Conservation (phyloP, 2,888 invertebrate genomes). For the Mechanitis mazaeus region DNA sequence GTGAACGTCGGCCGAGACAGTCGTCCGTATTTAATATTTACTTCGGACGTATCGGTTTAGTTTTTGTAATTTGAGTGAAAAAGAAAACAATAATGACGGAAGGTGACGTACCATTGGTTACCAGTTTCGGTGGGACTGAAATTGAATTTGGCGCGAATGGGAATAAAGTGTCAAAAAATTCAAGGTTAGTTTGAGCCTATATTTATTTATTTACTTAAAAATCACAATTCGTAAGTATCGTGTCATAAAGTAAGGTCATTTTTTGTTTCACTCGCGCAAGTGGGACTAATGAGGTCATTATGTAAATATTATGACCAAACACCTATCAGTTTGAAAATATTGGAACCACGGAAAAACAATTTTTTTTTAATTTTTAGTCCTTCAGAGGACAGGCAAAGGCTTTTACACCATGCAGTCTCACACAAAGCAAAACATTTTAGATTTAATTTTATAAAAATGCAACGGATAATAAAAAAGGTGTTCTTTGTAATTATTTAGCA, state of each 20-base stretch:
- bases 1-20: slow-evolving; percentile 41
- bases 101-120: slow-evolving; percentile 67
- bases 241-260: slow-evolving; percentile 17
- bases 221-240: slow-evolving; percentile 12
- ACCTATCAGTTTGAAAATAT: slow-evolving; percentile 7
- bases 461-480: neutral
- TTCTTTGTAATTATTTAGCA: slow-evolving; percentile 8
- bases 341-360: neutral
- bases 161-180: slow-evolving; percentile 60
- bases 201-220: slow-evolving; percentile 7
- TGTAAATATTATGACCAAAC: slow-evolving; percentile 18
- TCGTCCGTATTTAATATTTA: slow-evolving; percentile 28
- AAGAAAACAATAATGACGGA: slow-evolving; percentile 56
- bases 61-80: slow-evolving; percentile 30
- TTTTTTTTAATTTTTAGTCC: too few relatives aligned
- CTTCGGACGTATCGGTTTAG: slow-evolving; percentile 27
- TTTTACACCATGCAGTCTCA: neutral
- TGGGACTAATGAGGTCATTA: slow-evolving; percentile 25
- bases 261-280: slow-evolving; percentile 15
- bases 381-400: too few relatives aligned
- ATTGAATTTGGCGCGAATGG: slow-evolving; percentile 64
- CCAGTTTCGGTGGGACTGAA: slow-evolving; percentile 64
- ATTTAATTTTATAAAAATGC: neutral
- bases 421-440: neutral
- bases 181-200: slow-evolving; percentile 53